Base-by-base conservation (phyloP, 2,113 vertebrate genomes). In the Oreamnos americanus region DNA sequence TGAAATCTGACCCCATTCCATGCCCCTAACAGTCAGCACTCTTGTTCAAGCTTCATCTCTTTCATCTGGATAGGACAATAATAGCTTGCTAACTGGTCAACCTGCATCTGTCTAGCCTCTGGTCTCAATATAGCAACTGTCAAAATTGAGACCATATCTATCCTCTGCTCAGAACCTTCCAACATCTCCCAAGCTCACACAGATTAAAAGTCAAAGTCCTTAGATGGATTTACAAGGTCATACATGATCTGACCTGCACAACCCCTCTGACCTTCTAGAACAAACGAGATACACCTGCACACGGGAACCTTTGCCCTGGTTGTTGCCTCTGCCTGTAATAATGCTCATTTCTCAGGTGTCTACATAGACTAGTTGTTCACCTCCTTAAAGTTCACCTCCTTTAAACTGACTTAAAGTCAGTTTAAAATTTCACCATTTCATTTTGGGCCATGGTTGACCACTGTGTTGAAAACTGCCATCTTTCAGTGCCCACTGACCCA, bases 191-290 rank as follows among this genome's bases (percentile, higher is more conserved):
- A 25, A 15, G 4, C 15, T 51, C 62, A 64, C 21, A n/a, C 4
- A 67, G 53, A 60, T 43, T 2, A 39, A 28, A 58, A 51, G 74
- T 10, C 74, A 45, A 30, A 21, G 39, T 71, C 64, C 36, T 67
- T 7, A 4, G 19, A 7, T 1, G 10, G 39, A 16, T 17, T 45
- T 60, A 3, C 7, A 39, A 85, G 39, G 47, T 9, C 3, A 14
- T 85, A 0, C 26, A 17, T 1, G 39, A 30, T 14, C 10, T 43
- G 14, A 12, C 11, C 26, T 33, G 2, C 5, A 25, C 19, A 47
- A 19, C 30, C 15, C 78, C 33, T 43, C 33, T 49, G 67, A 60
- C 51, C 84, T 57, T 25, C 47, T 13, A 55, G 6, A 30, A 64
- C 33, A 47, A 84, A n/a, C 12, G 14, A 53, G 21, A 57, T 10